Conservation (phyloP, 1,140 invertebrate species). For the Drosophila chauvacae region DNA sequence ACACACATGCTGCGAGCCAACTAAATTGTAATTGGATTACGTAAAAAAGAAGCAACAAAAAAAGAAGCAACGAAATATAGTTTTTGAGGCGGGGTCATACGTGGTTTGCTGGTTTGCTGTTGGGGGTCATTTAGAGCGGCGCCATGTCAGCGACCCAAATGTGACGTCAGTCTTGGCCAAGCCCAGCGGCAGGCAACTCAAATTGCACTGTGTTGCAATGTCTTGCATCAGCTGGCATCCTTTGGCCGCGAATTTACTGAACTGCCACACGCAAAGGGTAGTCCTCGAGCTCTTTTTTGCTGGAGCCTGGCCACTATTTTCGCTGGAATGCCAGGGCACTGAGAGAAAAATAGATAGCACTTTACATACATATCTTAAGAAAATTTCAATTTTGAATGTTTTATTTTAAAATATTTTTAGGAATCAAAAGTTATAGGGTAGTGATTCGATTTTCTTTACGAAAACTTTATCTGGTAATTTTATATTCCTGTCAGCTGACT, state of each 20-base stretch:
- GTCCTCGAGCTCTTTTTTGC: neutral
- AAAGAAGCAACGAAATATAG: conserved; percentile 24
- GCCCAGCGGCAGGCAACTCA: conserved; percentile 25
- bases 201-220: conserved; percentile 54
- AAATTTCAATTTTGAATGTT: neutral
- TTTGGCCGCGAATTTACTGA: conserved; percentile 3
- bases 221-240: conserved; percentile 40
- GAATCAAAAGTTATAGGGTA: too few relatives aligned
- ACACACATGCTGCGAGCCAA: conserved; percentile 7
- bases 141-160: conserved; percentile 25
- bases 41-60: conserved; percentile 48
- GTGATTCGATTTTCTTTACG: neutral
- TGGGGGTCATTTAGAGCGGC: conserved; percentile 23
- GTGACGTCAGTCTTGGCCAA: conserved; percentile 47
- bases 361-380: neutral
- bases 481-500: neutral
- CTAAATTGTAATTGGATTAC: conserved; percentile 72
- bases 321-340: neutral
- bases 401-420: too few relatives aligned
- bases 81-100: conserved; percentile 6
- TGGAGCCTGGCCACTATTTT: neutral
- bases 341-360: neutral
- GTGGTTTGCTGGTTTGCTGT: neutral
- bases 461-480: neutral
- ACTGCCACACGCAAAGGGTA: conserved; percentile 11